phyloP scores from a whole-genome alignment of 2,888 invertebrate genomes.

The Desoria tigrina region DNA sequence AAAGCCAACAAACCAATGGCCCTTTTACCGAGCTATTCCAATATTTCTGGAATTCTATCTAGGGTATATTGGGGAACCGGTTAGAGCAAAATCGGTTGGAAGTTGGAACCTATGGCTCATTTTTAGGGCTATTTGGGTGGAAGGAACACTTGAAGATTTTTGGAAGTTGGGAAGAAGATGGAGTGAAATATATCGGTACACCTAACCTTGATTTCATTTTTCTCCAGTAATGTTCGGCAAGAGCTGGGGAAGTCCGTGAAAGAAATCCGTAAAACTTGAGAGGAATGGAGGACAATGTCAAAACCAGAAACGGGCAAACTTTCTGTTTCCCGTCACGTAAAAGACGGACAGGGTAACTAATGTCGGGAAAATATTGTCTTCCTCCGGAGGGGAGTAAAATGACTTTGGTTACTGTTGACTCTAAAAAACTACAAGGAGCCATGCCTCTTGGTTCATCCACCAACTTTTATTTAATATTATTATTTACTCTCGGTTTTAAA shows the following conservation, averaged over 20 bases:
- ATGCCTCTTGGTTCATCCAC: too few species aligned
- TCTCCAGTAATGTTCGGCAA: conserved; percentile 2
- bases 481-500: too few species aligned
- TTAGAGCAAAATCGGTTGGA: too few species aligned
- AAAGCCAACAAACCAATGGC: conserved; percentile 6
- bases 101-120: too few species aligned
- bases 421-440: too few species aligned
- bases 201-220: conserved; percentile 25
- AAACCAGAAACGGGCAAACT: conserved; percentile 18
- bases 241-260: neutral
- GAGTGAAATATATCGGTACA: conserved; percentile 17
- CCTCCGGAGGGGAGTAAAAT: conserved; percentile 4
- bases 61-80: too few species aligned
- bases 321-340: conserved; percentile 26
- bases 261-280: conserved; percentile 3
- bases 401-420: neutral
- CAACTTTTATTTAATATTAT: too few species aligned
- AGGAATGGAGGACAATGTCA: conserved; percentile 18
- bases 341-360: conserved; percentile 25
- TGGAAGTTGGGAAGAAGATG: conserved; percentile 1
- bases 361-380: conserved; percentile 23
- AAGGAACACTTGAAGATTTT: too few species aligned
- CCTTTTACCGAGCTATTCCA: neutral
- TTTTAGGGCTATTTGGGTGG: too few species aligned
- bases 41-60: too few species aligned